phyloP scores from a whole-genome alignment of 2,113 vertebrate species.

The Melanostigma gelatinosum region DNA sequence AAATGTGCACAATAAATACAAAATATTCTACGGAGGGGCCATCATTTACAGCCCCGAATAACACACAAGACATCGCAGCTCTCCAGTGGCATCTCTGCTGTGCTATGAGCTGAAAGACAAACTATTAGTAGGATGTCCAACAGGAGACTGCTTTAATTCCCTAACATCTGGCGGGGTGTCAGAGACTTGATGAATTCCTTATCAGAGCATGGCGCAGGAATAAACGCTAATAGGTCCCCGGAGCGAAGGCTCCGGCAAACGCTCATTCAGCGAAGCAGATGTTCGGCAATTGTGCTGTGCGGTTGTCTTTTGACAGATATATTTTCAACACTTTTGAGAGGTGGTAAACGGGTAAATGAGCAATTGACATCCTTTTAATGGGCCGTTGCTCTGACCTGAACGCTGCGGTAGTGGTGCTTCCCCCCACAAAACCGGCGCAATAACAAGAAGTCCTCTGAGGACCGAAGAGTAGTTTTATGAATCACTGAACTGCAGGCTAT shows the following conservation, averaged over 20 bases:
- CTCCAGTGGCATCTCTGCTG: constrained; percentile 52
- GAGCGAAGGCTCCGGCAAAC: constrained; percentile 70
- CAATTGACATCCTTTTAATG: constrained; percentile 65
- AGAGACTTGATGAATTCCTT: constrained; percentile 81
- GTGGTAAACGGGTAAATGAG: constrained; percentile 70
- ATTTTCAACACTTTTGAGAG: constrained; percentile 69
- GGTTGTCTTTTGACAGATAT: constrained; percentile 78
- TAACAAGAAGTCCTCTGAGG: constrained; percentile 31
- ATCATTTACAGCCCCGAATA: neutral
- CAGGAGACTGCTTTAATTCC: constrained; percentile 74
- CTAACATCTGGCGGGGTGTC: constrained; percentile 81
- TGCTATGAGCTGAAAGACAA: constrained; percentile 40
- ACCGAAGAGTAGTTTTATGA: constrained; percentile 27
- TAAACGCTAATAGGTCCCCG: constrained; percentile 78
- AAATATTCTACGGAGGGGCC: neutral
- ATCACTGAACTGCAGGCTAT: constrained; percentile 35
- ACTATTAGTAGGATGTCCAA: constrained; percentile 72
- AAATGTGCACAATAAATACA: neutral
- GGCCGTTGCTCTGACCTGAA: constrained; percentile 45
- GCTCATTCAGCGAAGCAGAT: constrained; percentile 79
- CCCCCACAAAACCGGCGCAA: constrained; percentile 4
- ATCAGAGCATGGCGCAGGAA: constrained; percentile 73
- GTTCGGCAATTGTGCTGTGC: constrained; percentile 72
- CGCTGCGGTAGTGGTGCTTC: constrained; percentile 3
- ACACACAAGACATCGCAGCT: constrained; percentile 4